Base-by-base conservation (phyloP, 2,888 invertebrate genomes). In the Elmis aenea region DNA sequence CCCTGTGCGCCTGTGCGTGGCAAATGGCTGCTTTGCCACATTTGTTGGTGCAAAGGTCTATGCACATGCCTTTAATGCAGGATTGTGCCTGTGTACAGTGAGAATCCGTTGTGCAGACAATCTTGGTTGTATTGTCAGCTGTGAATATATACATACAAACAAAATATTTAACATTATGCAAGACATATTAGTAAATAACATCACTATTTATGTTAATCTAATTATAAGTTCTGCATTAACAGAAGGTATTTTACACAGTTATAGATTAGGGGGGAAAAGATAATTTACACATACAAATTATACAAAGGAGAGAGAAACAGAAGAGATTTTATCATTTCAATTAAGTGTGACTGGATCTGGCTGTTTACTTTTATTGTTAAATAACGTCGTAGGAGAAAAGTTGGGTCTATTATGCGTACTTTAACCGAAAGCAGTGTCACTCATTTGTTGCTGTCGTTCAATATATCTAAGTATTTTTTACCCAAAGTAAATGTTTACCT, bases 401-500 rank as follows among this genome's bases (percentile, higher is more conserved):
- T 38, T 46, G 42, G 46, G 38, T 38, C 38, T 48, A 46, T 42
- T 42, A 45, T 46, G 46, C 45, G 38, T 45, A 43, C 42, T 45
- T 45, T 43, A 50, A 50, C 49, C 46, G 42, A 45, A 46, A 43
- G 49, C 46, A 46, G 42, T 37, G n/a, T n/a, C n/a, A 37, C 38
- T 32, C 8, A 33, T 35, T 27, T 29, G 35, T 38, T 38, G 32
- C 25, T 33, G 27, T 23, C 14, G 30, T 32, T 39, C 35, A 8
- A 8, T 35, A 38, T 29, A 34, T 35, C 33, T 31, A 45, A 39
- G 34, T 18, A 26, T 42, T 23, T 33, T 18, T 28, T 26, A 42
- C 27, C 34, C 38, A 34, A 42, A 42, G 15, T 38, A 38, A 40
- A 33, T 33, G 26, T 41, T 90, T 92, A 92, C 92, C 91, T 91